Percentiles rank a stretch among this genome's conserved stretches.
phyloP scores from a whole-genome alignment of 2,113 vertebrate species.

The Sinocyclocheilus anophthalmus region DNA sequence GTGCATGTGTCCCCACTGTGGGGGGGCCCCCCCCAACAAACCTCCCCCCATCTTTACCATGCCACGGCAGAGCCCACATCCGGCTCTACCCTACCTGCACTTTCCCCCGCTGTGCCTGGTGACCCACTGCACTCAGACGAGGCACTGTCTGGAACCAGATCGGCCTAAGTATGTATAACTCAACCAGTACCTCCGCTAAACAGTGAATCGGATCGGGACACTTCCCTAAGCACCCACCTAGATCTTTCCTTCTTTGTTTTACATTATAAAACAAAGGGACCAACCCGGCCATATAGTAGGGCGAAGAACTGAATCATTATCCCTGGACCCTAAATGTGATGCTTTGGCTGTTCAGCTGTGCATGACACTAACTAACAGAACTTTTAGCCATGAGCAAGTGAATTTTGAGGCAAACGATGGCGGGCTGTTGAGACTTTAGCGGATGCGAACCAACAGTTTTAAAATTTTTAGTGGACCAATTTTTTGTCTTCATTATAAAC shows the following conservation, averaged over 20 bases:
- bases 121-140: background rate
- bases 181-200: too few species aligned
- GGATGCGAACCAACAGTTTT: background rate
- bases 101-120: constrained; percentile 42
- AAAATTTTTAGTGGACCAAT: background rate
- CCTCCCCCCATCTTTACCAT: constrained; percentile 78
- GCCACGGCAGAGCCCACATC: constrained; percentile 75
- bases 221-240: too few species aligned
- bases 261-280: background rate
- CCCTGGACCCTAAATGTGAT: background rate
- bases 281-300: background rate
- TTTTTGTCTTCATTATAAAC: background rate
- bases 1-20: constrained; percentile 73
- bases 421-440: background rate
- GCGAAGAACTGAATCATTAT: background rate
- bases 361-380: background rate
- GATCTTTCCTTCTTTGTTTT: too few species aligned
- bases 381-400: background rate
- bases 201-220: too few species aligned
- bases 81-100: constrained; percentile 58
- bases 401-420: background rate
- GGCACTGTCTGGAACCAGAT: too few species aligned
- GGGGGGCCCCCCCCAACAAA: too few species aligned
- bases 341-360: background rate
- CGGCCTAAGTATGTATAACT: too few species aligned